Evolutionary conservation across 2,888 invertebrate species (phyloP), one percentile per base, ranked within the genome.

Genomic region (Pherbina coryleti): DNA sequence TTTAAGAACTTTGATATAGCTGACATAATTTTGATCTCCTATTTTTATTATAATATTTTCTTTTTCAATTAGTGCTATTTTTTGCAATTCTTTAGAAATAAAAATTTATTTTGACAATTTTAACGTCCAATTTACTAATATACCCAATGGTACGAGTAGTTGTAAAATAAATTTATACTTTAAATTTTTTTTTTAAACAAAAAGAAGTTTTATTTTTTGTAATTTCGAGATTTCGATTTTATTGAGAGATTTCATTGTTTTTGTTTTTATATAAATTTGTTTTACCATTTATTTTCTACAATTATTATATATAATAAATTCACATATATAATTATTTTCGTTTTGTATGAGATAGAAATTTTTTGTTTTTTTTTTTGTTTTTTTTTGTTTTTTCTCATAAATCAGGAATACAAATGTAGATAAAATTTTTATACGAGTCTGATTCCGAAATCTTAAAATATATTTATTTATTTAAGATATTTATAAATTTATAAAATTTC

Each of bases 271-370:
- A 60, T 72, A 62, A 62, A 55, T 62, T 73, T 31, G 73, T 62
- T 74, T 60, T 74, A 49, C 22, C 25, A 34, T n/a, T 64, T 74
- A 74, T 62, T 64, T 49, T 64, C 73, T 74, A 74, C 51, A 64
- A 64, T 28, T 62, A 64, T 28, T 62, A 51, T 49, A 64, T 62
- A 67, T 34, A 74, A 64, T 66, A 67, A 67, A 67, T 75, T 66
- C 75, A 75, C 67, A 67, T 37, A 9, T 55, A 49, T 67, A 60
- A 70, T 51, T 72, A 57, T 44, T 37, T 44, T 44, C 60, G 64
- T 28, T 22, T 69, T 44, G 25, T n/a, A 55, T 67, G 25, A 55
- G 22, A 34, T 44, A 49, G 73, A 62, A 37, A 25, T 9, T 14
- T 22, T 60, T 25, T 25, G 9, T 3, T 60, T 22, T 55, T 60